Evolutionary conservation across 2,113 vertebrate genomes (phyloP), one percentile per base, ranked within the genome.

Genomic region (Odocoileus hemionus): DNA sequence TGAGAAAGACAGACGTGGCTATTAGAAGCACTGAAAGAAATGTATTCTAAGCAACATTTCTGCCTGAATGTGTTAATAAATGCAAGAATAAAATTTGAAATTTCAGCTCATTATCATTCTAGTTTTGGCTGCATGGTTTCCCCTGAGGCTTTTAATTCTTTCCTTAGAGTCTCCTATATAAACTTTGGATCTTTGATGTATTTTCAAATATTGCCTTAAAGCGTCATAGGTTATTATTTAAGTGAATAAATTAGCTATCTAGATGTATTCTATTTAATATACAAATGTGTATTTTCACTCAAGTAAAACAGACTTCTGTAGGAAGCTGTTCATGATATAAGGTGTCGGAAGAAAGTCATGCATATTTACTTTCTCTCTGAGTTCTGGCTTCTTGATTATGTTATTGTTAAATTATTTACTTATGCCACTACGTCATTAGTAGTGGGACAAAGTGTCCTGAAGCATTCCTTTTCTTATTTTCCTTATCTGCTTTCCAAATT

Each of bases 141-240:
- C 96, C 97, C 91, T 47, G 67, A 97, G 97, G 98, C 91, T 57
- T 90, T 97, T 86, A 83, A 96, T 96, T 96, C 91, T 98, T 96
- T 96, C 80, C 88, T 96, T 61, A 14, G 91, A 90, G 76, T 91
- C 82, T 30, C 95, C 58, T 78, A 19, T 88, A 94, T 94, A 96
- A 96, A 97, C 84, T 97, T 87, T 61, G 91, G 94, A 86, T 97
- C 97, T 97, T 95, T 92, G 93, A 92, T 97, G 87, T 96, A 82
- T 96, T 97, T 97, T 96, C 95, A 96, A 95, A 97, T 95, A 93
- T 86, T 96, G 87, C 88, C 97, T 97, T 94, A 97, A 97, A 89
- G 91, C 33, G 7, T 93, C 74, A 95, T 57, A 70, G 67, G 83
- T 85, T 95, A 60, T 95, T 96, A 95, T 94, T 97, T 96, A 95